Evolutionary conservation across 2,113 vertebrate genomes (phyloP), one percentile per base, ranked within the genome.

Genomic region (Misgurnus mizolepis): DNA sequence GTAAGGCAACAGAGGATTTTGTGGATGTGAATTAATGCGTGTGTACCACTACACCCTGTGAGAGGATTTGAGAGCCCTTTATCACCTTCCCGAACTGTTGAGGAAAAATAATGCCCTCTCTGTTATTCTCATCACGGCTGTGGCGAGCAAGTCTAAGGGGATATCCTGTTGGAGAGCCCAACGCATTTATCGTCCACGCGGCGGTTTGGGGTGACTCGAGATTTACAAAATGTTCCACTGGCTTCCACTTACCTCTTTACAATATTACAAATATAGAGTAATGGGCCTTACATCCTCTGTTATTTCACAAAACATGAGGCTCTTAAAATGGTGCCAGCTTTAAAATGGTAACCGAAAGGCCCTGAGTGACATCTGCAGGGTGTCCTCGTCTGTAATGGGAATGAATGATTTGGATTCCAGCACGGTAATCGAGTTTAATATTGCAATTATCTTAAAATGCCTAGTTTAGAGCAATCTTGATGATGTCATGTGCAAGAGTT

Each of bases 41-140:
- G 86, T 86, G 76, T 86, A 76, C 53, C 4, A 60, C 84, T 79
- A 71, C 82, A 72, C 80, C 85, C 85, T 84, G 88, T 66, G 88
- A 89, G 89, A 90, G 81, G 86, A 93, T 94, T 94, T 95, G 89
- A 93, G 92, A 94, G 93, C 91, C 92, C 94, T 96, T 93, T 93
- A 96, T 95, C 95, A 95, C 96, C 94, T 95, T 92, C 91, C 93
- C 88, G 90, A 94, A 87, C 95, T 93, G 93, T 93, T 94, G 94
- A 94, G 93, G 91, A 95, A 95, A 93, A 93, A 93, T 93, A 95
- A 95, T 93, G 93, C 90, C 88, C 90, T 88, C 89, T 96, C 96
- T 99, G 97, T 95, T 98, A 96, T 96, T 93, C 95, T 96, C 96
- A 97, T 98, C 95, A 97, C 91, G 87, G 93, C 94, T 92, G 91